Percentiles rank a stretch among this genome's conserved stretches.
These are phyloP conservation scores for Halisarca cf. caerulea DNA, from an alignment of 37 sponge, comb jelly and placozoan species.

Conservation along the genomic window DNA sequence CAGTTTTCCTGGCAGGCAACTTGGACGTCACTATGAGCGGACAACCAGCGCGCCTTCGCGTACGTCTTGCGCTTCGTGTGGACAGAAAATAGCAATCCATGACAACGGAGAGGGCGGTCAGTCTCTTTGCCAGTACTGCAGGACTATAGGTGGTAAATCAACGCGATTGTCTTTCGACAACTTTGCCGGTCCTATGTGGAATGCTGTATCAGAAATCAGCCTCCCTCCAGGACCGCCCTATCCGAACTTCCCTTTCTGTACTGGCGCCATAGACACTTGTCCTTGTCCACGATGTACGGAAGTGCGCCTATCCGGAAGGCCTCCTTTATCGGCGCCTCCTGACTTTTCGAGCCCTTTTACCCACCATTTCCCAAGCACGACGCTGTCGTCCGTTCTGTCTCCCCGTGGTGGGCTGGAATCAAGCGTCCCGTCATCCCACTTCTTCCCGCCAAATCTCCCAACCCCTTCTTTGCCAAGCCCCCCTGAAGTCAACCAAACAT, in stretches of 20 bases:
- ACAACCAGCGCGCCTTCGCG: neutral
- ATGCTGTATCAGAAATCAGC: neutral
- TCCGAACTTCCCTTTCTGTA: conserved; percentile 1
- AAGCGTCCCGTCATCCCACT: neutral
- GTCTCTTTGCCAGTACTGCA: neutral
- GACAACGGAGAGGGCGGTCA: neutral
- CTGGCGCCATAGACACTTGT: neutral
- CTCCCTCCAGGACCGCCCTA: neutral
- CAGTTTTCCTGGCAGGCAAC: too few relatives aligned
- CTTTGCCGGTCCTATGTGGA: conserved; percentile 6
- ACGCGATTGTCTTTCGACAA: neutral
- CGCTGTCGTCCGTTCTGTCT: too few relatives aligned
- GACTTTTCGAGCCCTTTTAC: too few relatives aligned
- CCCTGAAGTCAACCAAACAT: neutral
- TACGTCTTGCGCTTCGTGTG: neutral
- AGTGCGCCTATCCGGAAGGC: too few relatives aligned
- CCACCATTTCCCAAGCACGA: too few relatives aligned
- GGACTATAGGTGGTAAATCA: neutral
- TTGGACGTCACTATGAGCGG: too few relatives aligned
- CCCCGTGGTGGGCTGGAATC: too few relatives aligned
- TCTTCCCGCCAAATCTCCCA: conserved; percentile 1
- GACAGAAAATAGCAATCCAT: neutral
- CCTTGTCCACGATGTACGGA: conserved; percentile 1
- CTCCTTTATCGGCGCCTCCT: too few relatives aligned
- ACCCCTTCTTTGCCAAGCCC: neutral